Percentiles rank a stretch among this genome's conserved stretches.
These are phyloP conservation scores for Venustaconcha ellipsiformis DNA, from an alignment of 1,140 invertebrate species.

Conservation along the genomic window DNA sequence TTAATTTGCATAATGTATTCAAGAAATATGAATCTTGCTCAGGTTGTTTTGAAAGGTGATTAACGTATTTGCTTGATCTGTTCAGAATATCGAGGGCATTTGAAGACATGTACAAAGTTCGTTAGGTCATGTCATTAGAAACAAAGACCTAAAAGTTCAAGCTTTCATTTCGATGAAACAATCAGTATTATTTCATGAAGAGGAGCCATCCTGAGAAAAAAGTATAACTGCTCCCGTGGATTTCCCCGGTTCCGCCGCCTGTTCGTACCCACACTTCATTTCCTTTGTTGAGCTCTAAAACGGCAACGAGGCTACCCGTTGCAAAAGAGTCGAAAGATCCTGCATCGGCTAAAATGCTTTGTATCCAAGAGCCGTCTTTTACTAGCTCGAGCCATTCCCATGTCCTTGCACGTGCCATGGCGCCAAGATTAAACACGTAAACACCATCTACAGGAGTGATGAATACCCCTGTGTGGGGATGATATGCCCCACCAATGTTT, in stretches of 20 bases:
- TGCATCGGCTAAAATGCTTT: background rate
- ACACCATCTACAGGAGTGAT: constrained; percentile 7
- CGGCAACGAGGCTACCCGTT: background rate
- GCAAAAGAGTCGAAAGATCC: background rate
- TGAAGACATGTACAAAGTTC: too few species aligned
- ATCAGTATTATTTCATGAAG: background rate
- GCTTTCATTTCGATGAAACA: too few species aligned
- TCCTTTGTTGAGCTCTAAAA: constrained; percentile 7
- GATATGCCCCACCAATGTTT: constrained; percentile 15
- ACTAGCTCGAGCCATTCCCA: background rate
- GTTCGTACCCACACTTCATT: constrained; percentile 1
- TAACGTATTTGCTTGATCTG: too few species aligned
- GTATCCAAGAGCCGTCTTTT: background rate
- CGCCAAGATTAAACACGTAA: constrained; percentile 7
- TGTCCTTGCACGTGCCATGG: background rate
- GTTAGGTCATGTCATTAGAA: too few species aligned
- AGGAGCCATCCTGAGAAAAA: constrained; percentile 7
- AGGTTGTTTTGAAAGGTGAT: too few species aligned
- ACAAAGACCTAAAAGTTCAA: too few species aligned
- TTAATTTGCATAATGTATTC: too few species aligned
- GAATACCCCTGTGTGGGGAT: constrained; percentile 7
- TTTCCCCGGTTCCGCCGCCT: background rate
- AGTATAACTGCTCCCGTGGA: background rate
- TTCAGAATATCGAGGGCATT: too few species aligned
- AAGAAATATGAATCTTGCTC: too few species aligned